A percentile compares a stretch with the other conserved stretches of the same genome.
Evolutionary conservation across 1,140 invertebrate species (phyloP).

Genomic region (Aleiodes sp.): DNA sequence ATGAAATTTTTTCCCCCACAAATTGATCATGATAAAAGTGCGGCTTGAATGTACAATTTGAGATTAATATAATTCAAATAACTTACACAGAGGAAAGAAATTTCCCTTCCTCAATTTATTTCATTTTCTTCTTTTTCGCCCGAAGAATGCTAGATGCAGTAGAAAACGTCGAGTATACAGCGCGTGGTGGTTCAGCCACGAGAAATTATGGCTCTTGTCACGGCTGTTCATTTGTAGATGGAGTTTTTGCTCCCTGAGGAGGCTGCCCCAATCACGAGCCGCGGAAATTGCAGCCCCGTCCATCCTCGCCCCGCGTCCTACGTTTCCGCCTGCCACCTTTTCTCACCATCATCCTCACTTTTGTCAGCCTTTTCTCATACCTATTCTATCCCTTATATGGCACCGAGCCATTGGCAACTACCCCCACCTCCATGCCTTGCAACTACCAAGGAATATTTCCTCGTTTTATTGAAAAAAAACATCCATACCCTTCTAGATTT

Average conservation of each 20-base stretch:
- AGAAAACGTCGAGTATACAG: conserved; percentile 43
- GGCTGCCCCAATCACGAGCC: conserved; percentile 76
- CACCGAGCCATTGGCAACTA: background rate
- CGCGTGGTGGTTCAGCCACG: conserved; percentile 52
- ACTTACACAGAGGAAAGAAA: background rate
- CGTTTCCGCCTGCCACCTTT: conserved; percentile 47
- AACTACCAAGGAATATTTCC: background rate
- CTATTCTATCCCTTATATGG: conserved; percentile 25
- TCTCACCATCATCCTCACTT: conserved; percentile 41
- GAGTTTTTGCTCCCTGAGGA: conserved; percentile 75
- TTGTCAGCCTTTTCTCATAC: conserved; percentile 40
- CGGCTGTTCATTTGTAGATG: conserved; percentile 79
- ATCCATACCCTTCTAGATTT: background rate
- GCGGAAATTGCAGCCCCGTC: conserved; percentile 72
- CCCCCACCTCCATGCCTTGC: background rate
- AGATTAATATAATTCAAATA: background rate
- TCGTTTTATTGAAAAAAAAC: background rate
- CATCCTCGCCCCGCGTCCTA: conserved; percentile 49
- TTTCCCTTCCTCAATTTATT: background rate
- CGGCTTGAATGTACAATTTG: no score
- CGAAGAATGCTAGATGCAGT: background rate
- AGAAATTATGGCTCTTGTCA: conserved; percentile 79
- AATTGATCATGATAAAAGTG: background rate
- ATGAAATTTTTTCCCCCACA: no score
- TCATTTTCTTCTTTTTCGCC: background rate